Percentiles rank a stretch among this genome's conserved stretches.
phyloP scores from a whole-genome alignment of 2,797 vertebrate genomes.

The Cheirogaleus major region DNA sequence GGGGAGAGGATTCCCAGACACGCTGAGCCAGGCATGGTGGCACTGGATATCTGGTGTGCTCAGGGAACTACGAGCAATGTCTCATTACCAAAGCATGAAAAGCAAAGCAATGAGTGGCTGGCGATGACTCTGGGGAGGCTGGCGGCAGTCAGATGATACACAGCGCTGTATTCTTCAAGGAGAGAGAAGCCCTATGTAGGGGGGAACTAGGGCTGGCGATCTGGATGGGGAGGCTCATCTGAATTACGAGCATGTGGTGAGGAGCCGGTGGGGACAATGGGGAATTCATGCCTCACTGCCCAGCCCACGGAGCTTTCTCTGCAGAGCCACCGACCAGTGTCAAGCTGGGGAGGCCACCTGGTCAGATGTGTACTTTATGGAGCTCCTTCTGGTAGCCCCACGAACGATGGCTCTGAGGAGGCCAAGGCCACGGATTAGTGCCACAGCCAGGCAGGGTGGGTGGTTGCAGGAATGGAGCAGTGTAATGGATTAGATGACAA shows the following conservation, averaged over 20 bases:
- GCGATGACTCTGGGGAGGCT: not conserved
- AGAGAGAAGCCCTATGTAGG: rapidly evolving
- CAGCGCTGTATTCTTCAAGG: not conserved
- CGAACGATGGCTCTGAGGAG: not conserved
- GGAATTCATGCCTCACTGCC: rapidly evolving
- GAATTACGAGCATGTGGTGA: not conserved
- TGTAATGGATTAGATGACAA: not conserved
- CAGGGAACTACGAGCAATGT: not conserved
- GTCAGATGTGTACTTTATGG: not conserved
- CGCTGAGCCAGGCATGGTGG: rapidly evolving
- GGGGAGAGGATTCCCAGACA: not conserved
- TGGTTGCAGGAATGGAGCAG: not conserved
- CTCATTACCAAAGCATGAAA: not conserved
- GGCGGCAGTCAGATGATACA: not conserved
- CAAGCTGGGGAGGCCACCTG: rapidly evolving
- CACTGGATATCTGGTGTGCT: rapidly evolving
- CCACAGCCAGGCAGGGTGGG: not conserved
- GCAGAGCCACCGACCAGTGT: too few species aligned
- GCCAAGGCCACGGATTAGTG: rapidly evolving
- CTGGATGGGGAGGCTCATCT: rapidly evolving
- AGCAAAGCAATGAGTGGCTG: not conserved
- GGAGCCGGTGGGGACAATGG: not conserved
- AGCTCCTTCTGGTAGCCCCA: too few species aligned
- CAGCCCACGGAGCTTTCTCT: rapidly evolving
- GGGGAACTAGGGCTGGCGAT: not conserved